Conservation (phyloP, 1,140 invertebrate species). For the Coboldia fuscipes region DNA sequence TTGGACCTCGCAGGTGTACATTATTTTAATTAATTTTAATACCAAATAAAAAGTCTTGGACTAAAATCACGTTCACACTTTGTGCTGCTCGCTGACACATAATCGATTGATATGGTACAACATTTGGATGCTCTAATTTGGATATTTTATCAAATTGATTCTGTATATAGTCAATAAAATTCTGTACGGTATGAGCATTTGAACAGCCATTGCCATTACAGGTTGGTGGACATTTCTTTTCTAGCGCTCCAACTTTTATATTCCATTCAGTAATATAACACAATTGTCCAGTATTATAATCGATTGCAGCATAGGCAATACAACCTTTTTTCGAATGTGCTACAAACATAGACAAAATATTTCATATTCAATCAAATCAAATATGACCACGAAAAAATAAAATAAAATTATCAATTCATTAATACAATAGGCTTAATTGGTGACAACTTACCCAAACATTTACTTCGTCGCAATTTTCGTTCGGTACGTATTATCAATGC, state of each 20-base stretch:
- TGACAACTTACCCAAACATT: conserved; percentile 10
- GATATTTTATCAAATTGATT: conserved; percentile 45
- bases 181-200: conserved; percentile 14
- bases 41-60: conserved; percentile 46
- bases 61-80: conserved; percentile 30
- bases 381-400: conserved; percentile 2
- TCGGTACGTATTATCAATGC: conserved; percentile 17
- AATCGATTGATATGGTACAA: conserved; percentile 50
- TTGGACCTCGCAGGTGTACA: too few relatives aligned
- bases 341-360: conserved; percentile 5
- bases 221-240: conserved; percentile 9
- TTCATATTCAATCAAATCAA: conserved; percentile 10
- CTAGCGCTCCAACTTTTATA: conserved; percentile 24
- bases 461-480: conserved; percentile 14
- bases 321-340: conserved; percentile 37
- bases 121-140: conserved; percentile 43
- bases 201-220: conserved; percentile 10
- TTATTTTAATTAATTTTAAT: too few relatives aligned
- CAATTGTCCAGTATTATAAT: conserved; percentile 38
- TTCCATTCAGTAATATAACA: conserved; percentile 50
- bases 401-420: neutral
- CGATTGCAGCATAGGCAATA: conserved; percentile 44
- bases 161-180: conserved; percentile 33
- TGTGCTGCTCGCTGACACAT: conserved; percentile 34
- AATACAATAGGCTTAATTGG: neutral